phyloP scores from a whole-genome alignment of 2,113 vertebrate species.

The Eubucco bourcierii region DNA sequence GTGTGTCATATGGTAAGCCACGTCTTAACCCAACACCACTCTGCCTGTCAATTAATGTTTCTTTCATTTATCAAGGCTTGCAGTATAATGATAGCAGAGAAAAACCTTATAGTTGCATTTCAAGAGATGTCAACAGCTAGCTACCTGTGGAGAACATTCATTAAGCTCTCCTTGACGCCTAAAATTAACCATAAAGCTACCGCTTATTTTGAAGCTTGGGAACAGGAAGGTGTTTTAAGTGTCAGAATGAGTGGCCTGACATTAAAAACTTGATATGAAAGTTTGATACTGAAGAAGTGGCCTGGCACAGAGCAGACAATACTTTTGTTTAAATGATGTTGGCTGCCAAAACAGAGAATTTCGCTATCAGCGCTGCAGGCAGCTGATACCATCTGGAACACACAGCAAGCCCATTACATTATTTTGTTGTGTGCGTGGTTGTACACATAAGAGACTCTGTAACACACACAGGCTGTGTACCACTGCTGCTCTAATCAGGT shows the following conservation, averaged over 20 bases:
- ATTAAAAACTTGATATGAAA: neutral
- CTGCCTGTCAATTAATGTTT: neutral
- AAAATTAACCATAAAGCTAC: constrained; percentile 13
- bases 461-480: neutral
- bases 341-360: constrained; percentile 37
- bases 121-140: neutral
- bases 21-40: neutral
- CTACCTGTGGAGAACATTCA: neutral
- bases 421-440: constrained; percentile 37
- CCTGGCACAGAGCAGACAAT: neutral
- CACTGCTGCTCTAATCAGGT: neutral
- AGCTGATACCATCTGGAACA: constrained; percentile 52
- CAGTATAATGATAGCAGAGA: rapidly evolving
- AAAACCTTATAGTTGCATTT: neutral
- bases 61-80: neutral
- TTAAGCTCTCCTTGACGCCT: neutral
- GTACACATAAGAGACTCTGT: constrained; percentile 21
- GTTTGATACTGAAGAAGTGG: neutral
- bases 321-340: constrained; percentile 23
- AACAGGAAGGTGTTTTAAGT: neutral
- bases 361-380: constrained; percentile 49
- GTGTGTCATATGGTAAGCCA: neutral
- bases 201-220: neutral
- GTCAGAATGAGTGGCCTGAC: neutral
- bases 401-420: constrained; percentile 26